Conservation (phyloP, 2,888 invertebrate species). For the Teleogryllus oceanicus region DNA sequence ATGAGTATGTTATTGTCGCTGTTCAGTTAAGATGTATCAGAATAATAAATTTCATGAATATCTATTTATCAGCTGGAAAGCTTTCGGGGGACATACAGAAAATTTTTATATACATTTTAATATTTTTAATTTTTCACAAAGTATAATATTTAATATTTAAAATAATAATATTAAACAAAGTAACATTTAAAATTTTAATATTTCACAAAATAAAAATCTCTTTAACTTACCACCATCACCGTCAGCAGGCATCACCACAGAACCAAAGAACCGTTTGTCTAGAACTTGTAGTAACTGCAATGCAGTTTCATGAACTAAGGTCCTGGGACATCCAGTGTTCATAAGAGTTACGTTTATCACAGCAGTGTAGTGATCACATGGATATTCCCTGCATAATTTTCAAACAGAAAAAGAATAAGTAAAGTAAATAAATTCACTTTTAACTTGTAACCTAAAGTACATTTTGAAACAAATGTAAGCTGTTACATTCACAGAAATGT, state of each 20-base stretch:
- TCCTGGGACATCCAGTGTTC: conserved; percentile 92
- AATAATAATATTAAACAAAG: too few species aligned
- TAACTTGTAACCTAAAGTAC: not conserved
- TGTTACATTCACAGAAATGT: not conserved
- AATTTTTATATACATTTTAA: too few species aligned
- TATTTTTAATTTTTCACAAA: too few species aligned
- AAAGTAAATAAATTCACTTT: not conserved
- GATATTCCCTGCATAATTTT: conserved; percentile 72
- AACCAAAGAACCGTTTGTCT: conserved; percentile 93
- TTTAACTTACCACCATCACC: conserved; percentile 51
- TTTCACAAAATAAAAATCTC: conserved; percentile 24
- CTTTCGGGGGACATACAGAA: too few species aligned
- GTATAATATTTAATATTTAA: conserved; percentile 26
- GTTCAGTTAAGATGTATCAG: too few species aligned
- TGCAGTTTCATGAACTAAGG: conserved; percentile 89
- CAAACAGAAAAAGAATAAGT: not conserved
- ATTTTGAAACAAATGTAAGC: not conserved
- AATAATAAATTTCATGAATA: too few species aligned
- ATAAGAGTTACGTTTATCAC: conserved; percentile 96
- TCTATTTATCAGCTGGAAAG: too few species aligned
- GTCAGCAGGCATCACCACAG: conserved; percentile 66
- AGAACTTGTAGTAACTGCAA: conserved; percentile 88
- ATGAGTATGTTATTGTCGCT: too few species aligned
- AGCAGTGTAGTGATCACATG: conserved; percentile 95
- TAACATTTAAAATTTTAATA: too few species aligned